These are phyloP conservation scores for Phyllostomus hastatus DNA, from an alignment of 2,113 vertebrate genomes.

Conservation along the genomic window DNA sequence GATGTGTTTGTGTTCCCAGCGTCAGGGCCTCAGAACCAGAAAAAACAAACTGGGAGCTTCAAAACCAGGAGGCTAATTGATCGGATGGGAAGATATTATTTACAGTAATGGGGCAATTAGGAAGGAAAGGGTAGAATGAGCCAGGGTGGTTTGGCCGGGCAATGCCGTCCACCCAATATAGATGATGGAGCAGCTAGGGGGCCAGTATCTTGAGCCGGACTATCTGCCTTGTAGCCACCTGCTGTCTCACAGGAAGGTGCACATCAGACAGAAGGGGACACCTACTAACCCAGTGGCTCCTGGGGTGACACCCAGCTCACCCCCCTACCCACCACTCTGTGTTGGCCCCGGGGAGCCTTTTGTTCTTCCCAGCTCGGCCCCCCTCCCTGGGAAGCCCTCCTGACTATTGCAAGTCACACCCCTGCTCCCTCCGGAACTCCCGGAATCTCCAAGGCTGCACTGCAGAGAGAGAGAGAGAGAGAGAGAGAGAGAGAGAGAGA, in stretches of 20 bases:
- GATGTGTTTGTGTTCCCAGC: slow-evolving; percentile 43
- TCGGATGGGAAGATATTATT: slow-evolving; percentile 55
- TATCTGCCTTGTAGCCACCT: not conserved
- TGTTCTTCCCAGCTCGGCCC: not conserved
- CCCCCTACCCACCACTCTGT: too few relatives aligned
- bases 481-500: not conserved
- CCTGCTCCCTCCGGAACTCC: not conserved
- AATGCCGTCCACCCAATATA: accelerated
- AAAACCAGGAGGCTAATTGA: slow-evolving; percentile 56
- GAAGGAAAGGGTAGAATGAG: not conserved
- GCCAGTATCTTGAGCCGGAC: not conserved
- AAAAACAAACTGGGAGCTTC: slow-evolving; percentile 37
- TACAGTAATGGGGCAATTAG: slow-evolving; percentile 56
- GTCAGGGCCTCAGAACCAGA: slow-evolving; percentile 44
- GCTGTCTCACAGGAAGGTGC: not conserved
- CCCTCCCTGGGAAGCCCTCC: not conserved
- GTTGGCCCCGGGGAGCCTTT: not conserved
- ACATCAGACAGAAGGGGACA: not conserved
- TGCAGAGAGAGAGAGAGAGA: not conserved
- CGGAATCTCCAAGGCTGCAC: not conserved
- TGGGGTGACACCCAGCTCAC: not conserved
- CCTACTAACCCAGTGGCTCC: not conserved
- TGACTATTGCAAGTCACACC: not conserved
- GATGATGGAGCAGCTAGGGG: not conserved
- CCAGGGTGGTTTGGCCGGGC: not conserved